phyloP scores from a whole-genome alignment of 2,888 invertebrate species.

The Eristalinus aeneus region DNA sequence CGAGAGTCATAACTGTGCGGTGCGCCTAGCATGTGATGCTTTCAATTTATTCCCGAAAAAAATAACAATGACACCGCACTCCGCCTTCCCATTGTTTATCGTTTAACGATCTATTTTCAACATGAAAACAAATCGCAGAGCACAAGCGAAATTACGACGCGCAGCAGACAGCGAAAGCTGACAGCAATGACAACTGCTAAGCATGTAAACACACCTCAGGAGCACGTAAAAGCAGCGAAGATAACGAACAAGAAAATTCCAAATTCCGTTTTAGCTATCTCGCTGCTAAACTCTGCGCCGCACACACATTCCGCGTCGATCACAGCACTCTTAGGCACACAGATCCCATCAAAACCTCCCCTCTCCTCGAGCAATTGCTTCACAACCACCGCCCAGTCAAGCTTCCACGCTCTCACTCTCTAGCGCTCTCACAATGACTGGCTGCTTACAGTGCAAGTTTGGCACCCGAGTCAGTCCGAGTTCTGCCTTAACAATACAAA shows the following conservation, averaged over 20 bases:
- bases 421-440: neutral
- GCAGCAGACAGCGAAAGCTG: neutral
- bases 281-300: neutral
- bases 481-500: slow-evolving; percentile 59
- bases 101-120: slow-evolving; percentile 14
- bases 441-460: slow-evolving; percentile 50
- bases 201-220: slow-evolving; percentile 37
- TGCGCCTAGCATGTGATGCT: neutral
- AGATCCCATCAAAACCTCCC: neutral
- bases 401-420: slow-evolving; percentile 27
- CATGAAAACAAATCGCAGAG: neutral
- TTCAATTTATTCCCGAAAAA: neutral
- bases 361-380: too few species aligned
- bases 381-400: neutral
- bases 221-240: neutral
- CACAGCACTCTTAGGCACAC: slow-evolving; percentile 6
- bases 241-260: slow-evolving; percentile 5
- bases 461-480: slow-evolving; percentile 52
- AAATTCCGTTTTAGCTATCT: neutral
- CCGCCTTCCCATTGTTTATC: neutral
- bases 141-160: neutral
- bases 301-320: neutral
- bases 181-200: slow-evolving; percentile 33
- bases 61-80: neutral
- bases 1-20: too few species aligned